These are phyloP conservation scores for Oscheius sp. DNA, from an alignment of 1,140 invertebrate species.

Conservation along the genomic window DNA sequence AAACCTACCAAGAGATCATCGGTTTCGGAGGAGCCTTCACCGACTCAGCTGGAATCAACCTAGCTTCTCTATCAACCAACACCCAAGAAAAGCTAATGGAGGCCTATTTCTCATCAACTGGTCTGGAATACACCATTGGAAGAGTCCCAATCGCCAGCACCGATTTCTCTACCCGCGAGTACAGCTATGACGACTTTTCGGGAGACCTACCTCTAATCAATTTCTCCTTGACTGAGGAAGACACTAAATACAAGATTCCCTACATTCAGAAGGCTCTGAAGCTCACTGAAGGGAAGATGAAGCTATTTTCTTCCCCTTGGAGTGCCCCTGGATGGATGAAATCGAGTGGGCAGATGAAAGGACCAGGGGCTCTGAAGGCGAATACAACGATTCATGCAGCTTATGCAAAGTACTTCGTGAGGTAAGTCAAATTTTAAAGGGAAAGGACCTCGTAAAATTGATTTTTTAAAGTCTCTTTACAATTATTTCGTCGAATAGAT, in stretches of 20 bases:
- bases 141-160: conserved; percentile 78
- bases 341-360: conserved; percentile 69
- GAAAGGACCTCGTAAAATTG: not conserved
- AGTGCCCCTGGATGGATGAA: conserved; percentile 90
- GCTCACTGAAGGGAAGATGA: conserved; percentile 61
- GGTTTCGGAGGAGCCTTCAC: conserved; percentile 64
- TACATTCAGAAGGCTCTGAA: conserved; percentile 67
- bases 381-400: conserved; percentile 67
- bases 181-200: conserved; percentile 18
- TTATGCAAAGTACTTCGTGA: conserved; percentile 78
- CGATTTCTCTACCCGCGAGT: conserved; percentile 71
- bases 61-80: conserved; percentile 51
- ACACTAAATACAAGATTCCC: conserved; percentile 67
- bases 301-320: conserved; percentile 75
- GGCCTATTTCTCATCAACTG: conserved; percentile 57
- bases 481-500: not conserved
- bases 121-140: conserved; percentile 75
- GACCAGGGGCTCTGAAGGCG: conserved; percentile 67
- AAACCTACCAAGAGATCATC: conserved; percentile 40
- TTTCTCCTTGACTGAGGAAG: conserved; percentile 21
- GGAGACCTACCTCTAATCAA: conserved; percentile 17
- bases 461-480: not conserved
- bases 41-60: conserved; percentile 62
- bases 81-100: conserved; percentile 56
- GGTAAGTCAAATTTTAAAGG: conserved; percentile 60